Base-by-base conservation (phyloP, 2,113 vertebrate species). In the Podocnemis expansa region DNA sequence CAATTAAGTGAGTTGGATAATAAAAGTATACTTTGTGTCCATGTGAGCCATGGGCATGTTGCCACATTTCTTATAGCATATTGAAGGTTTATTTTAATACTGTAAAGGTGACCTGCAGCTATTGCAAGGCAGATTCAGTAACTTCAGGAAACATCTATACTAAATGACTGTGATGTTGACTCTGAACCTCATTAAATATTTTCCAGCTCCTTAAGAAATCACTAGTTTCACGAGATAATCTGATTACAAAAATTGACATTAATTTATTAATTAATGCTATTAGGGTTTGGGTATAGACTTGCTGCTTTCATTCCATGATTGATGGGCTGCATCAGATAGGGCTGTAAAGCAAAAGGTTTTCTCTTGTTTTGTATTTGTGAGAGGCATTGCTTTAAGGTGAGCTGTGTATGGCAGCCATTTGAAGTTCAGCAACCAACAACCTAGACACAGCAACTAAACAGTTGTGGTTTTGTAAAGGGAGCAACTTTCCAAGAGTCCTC, bases 341-440 rank as follows among this genome's bases (percentile, higher is more conserved):
- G 43, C 13, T n/a, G 34, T n/a, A 31, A 14, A 67, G 60, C 60
- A 67, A 67, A 67, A n/a, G 34, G 41, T 75, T 75, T 41, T 21
- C 56, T 10, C 41, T 19, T 8, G 5, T 14, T n/a, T 2, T 2
- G 5, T 7, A 3, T 67, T 25, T 0, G 24, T 12, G 10, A 25
- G 31, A 54, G 58, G 56, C 63, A n/a, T 83, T 75, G 70, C 70
- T 75, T 10, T 22, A 86, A 8, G 29, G n/a, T 73, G 83, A 1
- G 1, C 67, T 25, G 1, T 9, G 0, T 3, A 5, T 49, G 43
- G 41, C 14, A 34, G 78, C 34, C 0, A 0, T 6, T 73, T 45
- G 43, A 0, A 2, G 81, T 73, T 81, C n/a, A 43, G 60, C 22
- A 56, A 70, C 81, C 87, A 86, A 87, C 81, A 85, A 79, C 81